Evolutionary conservation across 2,113 vertebrate genomes (phyloP).

Genomic region (Mungos mungo): DNA sequence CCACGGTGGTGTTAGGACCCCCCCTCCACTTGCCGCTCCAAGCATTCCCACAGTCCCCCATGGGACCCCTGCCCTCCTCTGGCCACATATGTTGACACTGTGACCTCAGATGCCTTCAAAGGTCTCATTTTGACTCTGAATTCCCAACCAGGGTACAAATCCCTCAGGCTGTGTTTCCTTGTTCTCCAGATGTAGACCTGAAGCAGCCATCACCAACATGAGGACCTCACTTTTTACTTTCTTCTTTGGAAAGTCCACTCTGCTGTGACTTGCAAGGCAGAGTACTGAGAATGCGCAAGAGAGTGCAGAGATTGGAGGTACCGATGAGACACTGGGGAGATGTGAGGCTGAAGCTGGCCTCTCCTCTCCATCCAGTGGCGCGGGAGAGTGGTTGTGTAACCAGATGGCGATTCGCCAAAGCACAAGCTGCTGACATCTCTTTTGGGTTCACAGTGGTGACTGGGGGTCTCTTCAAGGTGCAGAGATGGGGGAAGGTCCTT

Average conservation of each 20-base stretch:
- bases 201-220: accelerated
- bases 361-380: not conserved
- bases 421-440: accelerated
- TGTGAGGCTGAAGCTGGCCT: accelerated
- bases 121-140: not conserved
- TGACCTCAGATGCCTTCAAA: not conserved
- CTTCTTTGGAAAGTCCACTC: not conserved
- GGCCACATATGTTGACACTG: not conserved
- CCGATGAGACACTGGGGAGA: not conserved
- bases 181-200: not conserved
- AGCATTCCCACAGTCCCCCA: not conserved
- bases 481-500: not conserved
- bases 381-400: accelerated
- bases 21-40: too few species aligned
- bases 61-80: not conserved
- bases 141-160: not conserved
- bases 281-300: not conserved
- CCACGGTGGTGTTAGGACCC: too few species aligned
- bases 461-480: not conserved
- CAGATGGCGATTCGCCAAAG: accelerated
- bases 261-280: not conserved
- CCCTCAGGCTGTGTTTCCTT: too few species aligned
- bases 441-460: too few species aligned
- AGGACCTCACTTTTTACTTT: too few species aligned
- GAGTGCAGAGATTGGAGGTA: not conserved